Evolutionary conservation across 2,888 invertebrate species (phyloP).

Genomic region (Zele albiditarsus): DNA sequence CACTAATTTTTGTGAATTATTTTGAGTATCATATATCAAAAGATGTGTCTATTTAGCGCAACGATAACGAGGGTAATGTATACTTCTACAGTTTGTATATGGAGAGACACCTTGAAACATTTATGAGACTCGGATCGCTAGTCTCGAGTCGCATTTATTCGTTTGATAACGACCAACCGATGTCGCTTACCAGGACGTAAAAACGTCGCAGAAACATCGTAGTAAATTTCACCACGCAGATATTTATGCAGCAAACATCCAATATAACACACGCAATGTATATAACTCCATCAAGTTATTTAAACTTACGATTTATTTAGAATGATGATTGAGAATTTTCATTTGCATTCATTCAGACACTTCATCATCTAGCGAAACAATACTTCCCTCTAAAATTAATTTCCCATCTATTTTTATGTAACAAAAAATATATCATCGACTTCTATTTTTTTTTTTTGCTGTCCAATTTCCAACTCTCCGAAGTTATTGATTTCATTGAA

Average conservation of each 20-base stretch:
- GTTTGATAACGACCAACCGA: constrained; percentile 14
- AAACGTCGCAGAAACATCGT: constrained; percentile 10
- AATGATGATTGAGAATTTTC: too few species aligned
- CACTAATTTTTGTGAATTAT: background rate
- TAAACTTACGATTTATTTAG: background rate
- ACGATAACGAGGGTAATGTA: background rate
- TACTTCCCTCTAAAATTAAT: too few species aligned
- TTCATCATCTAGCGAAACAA: too few species aligned
- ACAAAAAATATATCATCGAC: too few species aligned
- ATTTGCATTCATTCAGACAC: too few species aligned
- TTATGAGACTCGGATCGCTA: constrained; percentile 6
- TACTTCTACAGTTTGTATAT: background rate
- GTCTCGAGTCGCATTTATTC: constrained; percentile 3
- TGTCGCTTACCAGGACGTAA: constrained; percentile 15
- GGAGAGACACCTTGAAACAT: background rate
- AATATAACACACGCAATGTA: background rate
- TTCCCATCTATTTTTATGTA: too few species aligned
- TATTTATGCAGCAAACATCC: background rate
- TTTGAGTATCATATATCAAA: background rate
- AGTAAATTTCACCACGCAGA: background rate
- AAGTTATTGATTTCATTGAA: too few species aligned
- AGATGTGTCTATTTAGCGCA: background rate
- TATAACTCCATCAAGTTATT: background rate
- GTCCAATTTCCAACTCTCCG: too few species aligned
- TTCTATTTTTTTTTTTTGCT: too few species aligned